Evolutionary conservation across 2,797 vertebrate species (phyloP), one percentile per base, ranked within the genome.

Genomic region (Hafferia zeledoni): DNA sequence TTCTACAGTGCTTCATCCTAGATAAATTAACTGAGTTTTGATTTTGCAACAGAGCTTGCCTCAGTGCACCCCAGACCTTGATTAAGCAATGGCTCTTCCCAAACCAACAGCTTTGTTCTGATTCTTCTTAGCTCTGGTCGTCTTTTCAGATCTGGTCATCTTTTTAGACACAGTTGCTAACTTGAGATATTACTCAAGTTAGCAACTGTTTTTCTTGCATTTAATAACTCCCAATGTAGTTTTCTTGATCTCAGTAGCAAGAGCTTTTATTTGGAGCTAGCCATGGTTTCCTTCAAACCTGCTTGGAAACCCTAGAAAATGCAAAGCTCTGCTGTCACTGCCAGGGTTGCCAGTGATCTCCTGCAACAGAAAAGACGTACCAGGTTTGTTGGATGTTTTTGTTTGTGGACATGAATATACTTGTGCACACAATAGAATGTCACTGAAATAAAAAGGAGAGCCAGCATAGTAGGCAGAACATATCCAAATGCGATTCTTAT

Each of bases 361-460:
- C 57, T 12, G 28, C 53, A 60, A 52, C 8, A 50, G 31, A 70
- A 50, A 82, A 60, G 18, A 97, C 97, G 97, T 95, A 98, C 98
- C 98, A 98, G 76, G 95, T 98, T 98, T 63, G 70, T 65, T 46
- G 98, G 98, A 67, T 97, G 97, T 27, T 97, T 97, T 83, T 98
- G 96, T 76, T 98, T 97, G 78, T 89, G 92, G 44, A 93, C 72
- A 7, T 97, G 91, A 89, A 97, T 94, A 43, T 98, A 98, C 64
- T 93, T 97, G 91, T 97, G 96, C 74, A 97, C 70, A 44, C 46
- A 97, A 72, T 93, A 98, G 91, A 93, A 97, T 17, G 87, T 35
- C 75, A 95, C 31, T 90, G 88, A 96, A 90, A 97, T 86, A 78
- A 97, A 65, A 83, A 97, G 87, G 70, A 96, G 20, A 11, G 86